Base-by-base conservation (phyloP, 2,888 invertebrate genomes). In the Bellardia pandia region DNA sequence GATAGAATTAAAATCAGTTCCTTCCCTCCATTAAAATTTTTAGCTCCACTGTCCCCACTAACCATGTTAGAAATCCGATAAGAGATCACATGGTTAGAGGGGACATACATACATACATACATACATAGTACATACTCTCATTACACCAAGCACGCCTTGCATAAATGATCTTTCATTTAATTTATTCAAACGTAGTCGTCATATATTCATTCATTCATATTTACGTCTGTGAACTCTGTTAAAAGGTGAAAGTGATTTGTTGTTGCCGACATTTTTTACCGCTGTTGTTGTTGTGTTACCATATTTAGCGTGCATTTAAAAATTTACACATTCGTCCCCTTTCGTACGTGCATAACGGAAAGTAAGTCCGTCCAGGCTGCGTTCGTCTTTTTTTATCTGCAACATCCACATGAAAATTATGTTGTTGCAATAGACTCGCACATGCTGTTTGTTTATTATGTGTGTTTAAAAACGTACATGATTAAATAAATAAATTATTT, bases 241-340 rank as follows among this genome's bases (percentile, higher is more conserved):
- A 78, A 37, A 69, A 75, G 83, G 83, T 79, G 83, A 86, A 86
- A 86, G 86, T 83, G 83, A 75, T 86, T 86, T 86, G 68, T 69
- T 86, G 60, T 79, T 51, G 72, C 13, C 3, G 1, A 16, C 16
- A 0, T 33, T 56, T 23, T 56, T 56, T 77, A 37, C 1, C 66
- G n/a, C 37, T 72, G 8, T 68, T 77, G 56, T 14, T 48, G 16
- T 53, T 53, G 40, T 42, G 37, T 16, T 53, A 23, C 13, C 75
- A 4, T 66, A 33, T 66, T 71, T 56, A 60, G 45, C 45, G 30
- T 62, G 77, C 53, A 56, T 83, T 69, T 51, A 64, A 64, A 71
- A 66, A 37, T 37, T 62, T 75, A 53, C 79, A 62, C 53, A 79
- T 85, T 74, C 60, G 60, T 84, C 74, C 51, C 69, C 79, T 69